These are phyloP conservation scores for Lysiphlebus fabarum DNA, from an alignment of 1,140 invertebrate genomes.

Conservation along the genomic window DNA sequence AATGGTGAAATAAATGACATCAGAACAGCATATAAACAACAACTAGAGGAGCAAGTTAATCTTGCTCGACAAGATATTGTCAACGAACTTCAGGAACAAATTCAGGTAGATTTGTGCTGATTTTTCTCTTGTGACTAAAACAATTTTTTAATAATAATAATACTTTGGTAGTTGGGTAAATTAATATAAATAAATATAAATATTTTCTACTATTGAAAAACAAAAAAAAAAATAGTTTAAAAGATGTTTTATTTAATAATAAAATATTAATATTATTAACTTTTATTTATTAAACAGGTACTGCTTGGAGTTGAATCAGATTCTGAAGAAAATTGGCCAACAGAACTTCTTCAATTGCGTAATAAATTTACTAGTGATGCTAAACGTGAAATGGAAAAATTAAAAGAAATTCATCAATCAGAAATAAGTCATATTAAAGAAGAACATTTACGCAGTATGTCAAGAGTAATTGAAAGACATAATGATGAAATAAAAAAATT, in stretches of 20 bases:
- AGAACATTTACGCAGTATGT: constrained; percentile 54
- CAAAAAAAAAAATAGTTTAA: no score
- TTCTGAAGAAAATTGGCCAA: constrained; percentile 63
- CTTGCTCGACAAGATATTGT: constrained; percentile 61
- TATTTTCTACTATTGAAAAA: no score
- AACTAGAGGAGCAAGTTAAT: constrained; percentile 60
- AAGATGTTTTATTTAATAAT: neutral
- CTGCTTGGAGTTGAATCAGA: constrained; percentile 63
- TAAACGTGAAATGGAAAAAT: constrained; percentile 52
- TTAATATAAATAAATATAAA: no score
- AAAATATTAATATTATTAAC: no score
- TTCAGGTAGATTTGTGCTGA: constrained; percentile 56
- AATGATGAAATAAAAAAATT: constrained; percentile 38
- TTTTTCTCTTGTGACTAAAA: constrained; percentile 3
- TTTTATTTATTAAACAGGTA: constrained; percentile 52
- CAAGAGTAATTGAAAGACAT: constrained; percentile 42
- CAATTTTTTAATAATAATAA: neutral
- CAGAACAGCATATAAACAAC: constrained; percentile 42
- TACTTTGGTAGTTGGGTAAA: neutral
- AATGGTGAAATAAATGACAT: constrained; percentile 43
- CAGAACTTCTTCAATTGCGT: constrained; percentile 64
- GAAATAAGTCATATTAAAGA: constrained; percentile 59
- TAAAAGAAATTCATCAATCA: constrained; percentile 43
- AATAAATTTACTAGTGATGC: constrained; percentile 66
- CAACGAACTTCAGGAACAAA: constrained; percentile 59